phyloP scores from a whole-genome alignment of 92 coral and sea anemone genomes.

The Galaxea fascicularis region DNA sequence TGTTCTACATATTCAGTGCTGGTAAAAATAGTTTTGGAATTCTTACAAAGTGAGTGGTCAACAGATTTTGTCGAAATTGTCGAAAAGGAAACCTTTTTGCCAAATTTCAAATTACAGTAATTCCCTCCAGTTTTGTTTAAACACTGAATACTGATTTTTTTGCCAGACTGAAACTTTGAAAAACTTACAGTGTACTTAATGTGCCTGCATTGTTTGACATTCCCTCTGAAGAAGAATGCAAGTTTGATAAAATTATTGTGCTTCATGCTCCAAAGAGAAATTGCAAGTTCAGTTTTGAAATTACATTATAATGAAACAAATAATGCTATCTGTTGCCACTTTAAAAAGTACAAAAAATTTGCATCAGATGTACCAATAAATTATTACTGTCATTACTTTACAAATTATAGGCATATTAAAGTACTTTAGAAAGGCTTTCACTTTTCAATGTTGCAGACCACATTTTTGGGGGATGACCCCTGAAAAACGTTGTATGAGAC shows the following conservation, averaged over 20 bases:
- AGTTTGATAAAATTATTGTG: background rate
- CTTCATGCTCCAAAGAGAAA: background rate
- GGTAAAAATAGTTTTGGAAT: constrained; percentile 29
- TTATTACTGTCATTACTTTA: too few relatives aligned
- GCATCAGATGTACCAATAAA: too few relatives aligned
- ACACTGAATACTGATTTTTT: background rate
- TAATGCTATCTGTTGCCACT: background rate
- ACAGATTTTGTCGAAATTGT: background rate
- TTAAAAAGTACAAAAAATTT: too few relatives aligned
- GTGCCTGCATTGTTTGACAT: background rate
- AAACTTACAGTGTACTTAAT: background rate
- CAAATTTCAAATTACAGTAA: background rate
- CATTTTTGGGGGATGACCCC: too few relatives aligned
- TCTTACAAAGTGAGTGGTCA: constrained; percentile 1
- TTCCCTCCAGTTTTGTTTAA: background rate
- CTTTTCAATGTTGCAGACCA: too few relatives aligned
- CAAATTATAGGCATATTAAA: too few relatives aligned
- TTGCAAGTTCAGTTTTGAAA: background rate
- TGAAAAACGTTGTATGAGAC: too few relatives aligned
- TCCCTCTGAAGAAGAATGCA: constrained; percentile 3
- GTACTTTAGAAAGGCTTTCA: too few relatives aligned
- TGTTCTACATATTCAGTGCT: background rate
- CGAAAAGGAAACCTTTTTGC: too few relatives aligned
- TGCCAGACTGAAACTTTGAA: background rate
- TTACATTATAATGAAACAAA: background rate